These are phyloP conservation scores for Mongoloraphidia duomilia DNA, from an alignment of 2,888 invertebrate species.

Conservation along the genomic window DNA sequence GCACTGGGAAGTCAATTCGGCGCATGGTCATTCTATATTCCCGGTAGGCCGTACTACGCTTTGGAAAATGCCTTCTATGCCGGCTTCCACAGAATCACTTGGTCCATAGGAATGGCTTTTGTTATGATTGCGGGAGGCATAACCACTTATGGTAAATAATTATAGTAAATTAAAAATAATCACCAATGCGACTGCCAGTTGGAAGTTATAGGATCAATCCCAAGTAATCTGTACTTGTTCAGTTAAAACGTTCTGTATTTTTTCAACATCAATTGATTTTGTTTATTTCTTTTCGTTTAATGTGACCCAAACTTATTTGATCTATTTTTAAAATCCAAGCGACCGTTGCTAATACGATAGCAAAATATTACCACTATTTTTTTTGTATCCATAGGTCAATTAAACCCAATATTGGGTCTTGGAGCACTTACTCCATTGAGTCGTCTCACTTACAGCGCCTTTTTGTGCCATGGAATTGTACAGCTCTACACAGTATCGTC, in stretches of 20 bases:
- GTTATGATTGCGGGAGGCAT: constrained; percentile 15
- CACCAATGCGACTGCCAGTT: constrained; percentile 16
- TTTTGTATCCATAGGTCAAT: not conserved
- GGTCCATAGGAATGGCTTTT: constrained; percentile 23
- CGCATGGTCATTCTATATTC: constrained; percentile 21
- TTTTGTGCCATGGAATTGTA: constrained; percentile 25
- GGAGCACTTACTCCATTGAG: constrained; percentile 20
- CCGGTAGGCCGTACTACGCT: constrained; percentile 18
- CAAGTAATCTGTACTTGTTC: no score
- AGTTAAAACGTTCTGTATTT: no score
- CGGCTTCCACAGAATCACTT: constrained; percentile 23
- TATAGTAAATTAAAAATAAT: constrained; percentile 13
- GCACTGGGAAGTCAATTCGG: constrained; percentile 18
- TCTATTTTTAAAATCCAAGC: no score
- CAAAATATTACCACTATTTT: constrained; percentile 6
- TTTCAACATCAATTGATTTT: no score
- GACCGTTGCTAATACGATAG: no score
- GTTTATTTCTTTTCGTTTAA: no score
- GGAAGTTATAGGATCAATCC: no score
- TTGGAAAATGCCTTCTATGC: constrained; percentile 25
- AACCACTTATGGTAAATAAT: constrained; percentile 1
- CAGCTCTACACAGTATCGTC: constrained; percentile 20
- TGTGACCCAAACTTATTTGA: no score
- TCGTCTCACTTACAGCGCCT: constrained; percentile 24
- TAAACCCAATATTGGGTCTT: not conserved